Conservation (phyloP, 2,113 vertebrate genomes). For the Xenotilapia caudafasciata region DNA sequence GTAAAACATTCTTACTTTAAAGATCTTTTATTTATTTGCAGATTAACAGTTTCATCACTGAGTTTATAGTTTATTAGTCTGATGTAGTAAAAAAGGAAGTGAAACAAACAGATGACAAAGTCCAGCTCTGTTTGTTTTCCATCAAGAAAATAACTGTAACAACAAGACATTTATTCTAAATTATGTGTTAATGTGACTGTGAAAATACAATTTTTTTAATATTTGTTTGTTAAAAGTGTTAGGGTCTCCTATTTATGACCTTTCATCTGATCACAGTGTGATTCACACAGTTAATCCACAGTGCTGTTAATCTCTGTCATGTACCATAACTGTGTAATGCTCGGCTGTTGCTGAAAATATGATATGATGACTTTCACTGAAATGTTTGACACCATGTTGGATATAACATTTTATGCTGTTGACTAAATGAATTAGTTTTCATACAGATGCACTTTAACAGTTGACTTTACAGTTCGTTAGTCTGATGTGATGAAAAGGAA, state of each 20-base stretch:
- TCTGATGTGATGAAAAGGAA: not conserved
- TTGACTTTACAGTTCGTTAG: fast-evolving
- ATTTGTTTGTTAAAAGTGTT: no score
- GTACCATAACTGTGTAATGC: not conserved
- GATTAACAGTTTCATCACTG: fast-evolving
- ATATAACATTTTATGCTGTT: not conserved
- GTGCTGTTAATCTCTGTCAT: fast-evolving
- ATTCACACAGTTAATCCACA: no score
- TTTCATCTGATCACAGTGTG: fast-evolving
- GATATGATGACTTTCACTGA: fast-evolving
- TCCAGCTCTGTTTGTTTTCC: fast-evolving
- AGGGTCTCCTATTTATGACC: fast-evolving
- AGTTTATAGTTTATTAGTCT: not conserved
- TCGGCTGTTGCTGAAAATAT: not conserved
- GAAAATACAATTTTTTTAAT: no score
- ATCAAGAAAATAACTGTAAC: not conserved
- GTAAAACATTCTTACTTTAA: no score
- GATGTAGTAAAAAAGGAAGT: not conserved
- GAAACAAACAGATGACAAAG: not conserved
- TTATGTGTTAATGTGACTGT: not conserved
- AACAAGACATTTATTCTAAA: fast-evolving
- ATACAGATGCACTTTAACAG: fast-evolving
- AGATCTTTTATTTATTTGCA: no score
- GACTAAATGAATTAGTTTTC: not conserved
- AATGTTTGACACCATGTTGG: fast-evolving